These are phyloP conservation scores for Pollimyrus isidori DNA, from an alignment of 2,113 vertebrate species.

Conservation along the genomic window DNA sequence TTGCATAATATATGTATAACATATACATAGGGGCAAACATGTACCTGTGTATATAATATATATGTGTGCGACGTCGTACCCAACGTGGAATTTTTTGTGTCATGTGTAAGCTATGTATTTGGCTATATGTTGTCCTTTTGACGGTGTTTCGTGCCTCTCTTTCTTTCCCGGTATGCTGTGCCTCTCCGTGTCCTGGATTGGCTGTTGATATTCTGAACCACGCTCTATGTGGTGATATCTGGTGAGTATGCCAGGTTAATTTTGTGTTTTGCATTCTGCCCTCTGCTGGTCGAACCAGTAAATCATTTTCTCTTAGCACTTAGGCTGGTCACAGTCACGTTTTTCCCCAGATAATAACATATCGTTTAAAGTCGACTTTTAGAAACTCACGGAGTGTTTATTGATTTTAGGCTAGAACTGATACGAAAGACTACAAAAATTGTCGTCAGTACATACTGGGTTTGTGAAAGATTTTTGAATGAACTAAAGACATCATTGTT, in stretches of 20 bases:
- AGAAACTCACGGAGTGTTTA: not conserved
- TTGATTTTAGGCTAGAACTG: not conserved
- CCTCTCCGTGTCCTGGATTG: constrained; percentile 3
- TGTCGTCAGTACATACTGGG: not conserved
- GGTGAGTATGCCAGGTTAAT: constrained; percentile 5
- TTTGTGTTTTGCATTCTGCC: not conserved
- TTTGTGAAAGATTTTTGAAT: not conserved
- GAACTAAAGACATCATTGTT: not conserved
- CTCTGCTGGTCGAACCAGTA: not conserved
- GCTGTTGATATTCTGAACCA: not conserved
- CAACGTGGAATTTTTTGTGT: not conserved
- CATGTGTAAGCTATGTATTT: not conserved
- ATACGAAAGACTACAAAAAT: not conserved
- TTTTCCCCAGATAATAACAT: not conserved
- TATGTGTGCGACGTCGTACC: not conserved
- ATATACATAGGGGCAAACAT: not conserved
- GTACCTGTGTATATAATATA: not conserved
- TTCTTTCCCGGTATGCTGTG: not conserved
- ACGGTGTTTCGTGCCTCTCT: not conserved
- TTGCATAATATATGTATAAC: not conserved
- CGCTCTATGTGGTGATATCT: not conserved
- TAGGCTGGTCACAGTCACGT: not conserved
- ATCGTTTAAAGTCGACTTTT: not conserved
- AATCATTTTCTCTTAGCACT: not conserved
- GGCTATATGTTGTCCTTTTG: not conserved